Base-by-base conservation (phyloP, 2,797 vertebrate genomes). In the Euphonia xanthogaster region DNA sequence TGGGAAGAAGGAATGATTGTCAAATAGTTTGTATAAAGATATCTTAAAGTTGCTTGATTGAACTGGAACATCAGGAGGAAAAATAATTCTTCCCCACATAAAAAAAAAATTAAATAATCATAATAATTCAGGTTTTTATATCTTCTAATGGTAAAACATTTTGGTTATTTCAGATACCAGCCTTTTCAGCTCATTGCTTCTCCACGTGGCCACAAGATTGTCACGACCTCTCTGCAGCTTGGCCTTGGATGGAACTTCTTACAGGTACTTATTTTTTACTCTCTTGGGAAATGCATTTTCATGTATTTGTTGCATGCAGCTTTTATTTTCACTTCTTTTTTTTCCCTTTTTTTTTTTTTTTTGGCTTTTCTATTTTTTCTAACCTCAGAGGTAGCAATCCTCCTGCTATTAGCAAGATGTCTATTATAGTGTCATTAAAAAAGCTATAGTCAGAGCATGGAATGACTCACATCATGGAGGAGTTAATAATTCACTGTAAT, bases 401-500 rank as follows among this genome's bases (percentile, higher is more conserved):
- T 96, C 75, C 93, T 95, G 97, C 98, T 98, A 98, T 98, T 98
- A 98, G 98, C 97, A 97, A 98, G 98, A 98, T 98, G 98, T 98
- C 98, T 98, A 98, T 98, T 98, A 98, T 93, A 98, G 97, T 97
- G 98, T 98, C 98, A 98, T 98, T 98, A 98, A 98, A 98, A 98
- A 97, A 98, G 98, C 97, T 97, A 97, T 98, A 98, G 97, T 97
- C 97, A 95, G 98, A 97, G 95, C 97, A 79, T 97, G 97, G 97
- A 98, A 98, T 98, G 98, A 98, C 98, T 98, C 98, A 98, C 98
- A 98, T 98, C 98, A 98, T 97, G 97, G 97, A 98, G 97, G 97
- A 98, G 98, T 98, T 98, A 98, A 98, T 98, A 98, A 98, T 98
- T 98, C 98, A 98, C 98, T 97, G 97, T 98, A 98, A 98, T 98